Percentiles rank a stretch among this genome's conserved stretches.
phyloP scores from a whole-genome alignment of 2,113 vertebrate species.

The Lanius ludovicianus region DNA sequence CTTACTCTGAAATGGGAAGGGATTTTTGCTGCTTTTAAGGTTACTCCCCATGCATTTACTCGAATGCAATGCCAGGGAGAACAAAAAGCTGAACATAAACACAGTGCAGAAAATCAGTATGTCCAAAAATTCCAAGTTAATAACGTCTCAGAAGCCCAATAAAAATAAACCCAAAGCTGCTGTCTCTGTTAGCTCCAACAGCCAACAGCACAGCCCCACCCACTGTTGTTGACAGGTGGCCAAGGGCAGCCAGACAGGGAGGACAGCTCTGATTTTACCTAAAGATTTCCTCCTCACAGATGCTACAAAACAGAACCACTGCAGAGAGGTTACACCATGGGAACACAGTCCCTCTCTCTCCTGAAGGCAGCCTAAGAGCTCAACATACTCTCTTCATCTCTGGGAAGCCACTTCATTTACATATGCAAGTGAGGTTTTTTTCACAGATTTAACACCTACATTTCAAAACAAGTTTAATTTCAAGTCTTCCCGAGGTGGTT shows the following conservation, averaged over 20 bases:
- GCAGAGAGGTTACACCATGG: background rate
- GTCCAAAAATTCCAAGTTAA: background rate
- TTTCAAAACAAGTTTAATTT: slow-evolving; percentile 44
- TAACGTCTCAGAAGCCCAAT: background rate
- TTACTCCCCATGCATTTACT: background rate
- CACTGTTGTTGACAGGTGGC: accelerated
- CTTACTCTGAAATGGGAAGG: background rate
- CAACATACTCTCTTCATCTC: background rate
- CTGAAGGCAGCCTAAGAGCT: background rate
- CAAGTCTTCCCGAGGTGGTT: background rate
- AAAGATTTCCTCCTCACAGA: background rate
- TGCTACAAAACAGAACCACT: background rate
- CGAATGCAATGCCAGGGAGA: background rate
- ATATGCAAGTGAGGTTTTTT: background rate
- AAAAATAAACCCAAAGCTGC: background rate
- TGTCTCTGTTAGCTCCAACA: background rate
- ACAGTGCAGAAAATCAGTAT: background rate
- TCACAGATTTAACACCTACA: slow-evolving; percentile 5
- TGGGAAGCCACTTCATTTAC: background rate
- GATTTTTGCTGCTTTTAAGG: background rate
- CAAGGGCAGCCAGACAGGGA: background rate
- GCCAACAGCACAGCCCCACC: background rate
- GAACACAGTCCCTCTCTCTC: background rate
- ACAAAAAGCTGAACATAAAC: background rate
- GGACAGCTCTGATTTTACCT: background rate